Base-by-base conservation (phyloP, 2,888 invertebrate genomes). In the Tipula lateralis region DNA sequence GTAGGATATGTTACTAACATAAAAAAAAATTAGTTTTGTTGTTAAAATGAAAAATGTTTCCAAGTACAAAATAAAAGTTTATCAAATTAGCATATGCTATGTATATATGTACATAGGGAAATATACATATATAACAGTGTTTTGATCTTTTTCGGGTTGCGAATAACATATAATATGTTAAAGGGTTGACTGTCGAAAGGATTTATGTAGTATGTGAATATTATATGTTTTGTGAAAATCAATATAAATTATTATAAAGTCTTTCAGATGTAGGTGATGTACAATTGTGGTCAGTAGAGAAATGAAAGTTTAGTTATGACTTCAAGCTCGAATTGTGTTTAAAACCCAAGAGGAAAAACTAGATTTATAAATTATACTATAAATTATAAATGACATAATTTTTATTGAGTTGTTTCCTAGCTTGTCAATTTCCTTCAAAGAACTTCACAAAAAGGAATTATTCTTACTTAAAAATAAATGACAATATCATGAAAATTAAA, bases 21-120 rank as follows among this genome's bases (percentile, higher is more conserved):
- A 66, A 66, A 66, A 50, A 50, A n/a, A 66, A 66, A 24, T 66
- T 66, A 66, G 66, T 66, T 66, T 24, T 66, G 66, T 66, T 66
- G 1, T 66, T 66, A 66, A 39, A 44, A 66, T 66, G 24, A 66
- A 66, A 66, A 66, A 66, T 50, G 44, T 50, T 50, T 16, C 44
- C 19, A 24, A 66, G 24, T 9, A 24, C 24, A 66, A 66, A 24
- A 66, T 66, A 66, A 66, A 66, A 66, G 66, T 66, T 66, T 66
- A 66, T 66, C 24, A 66, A 24, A 66, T 66, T 66, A 66, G 66
- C 66, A 66, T 66, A 66, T 66, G 19, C 7, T 66, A 9, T 66
- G 24, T 66, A 9, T 66, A 7, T 50, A 12, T 24, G 9, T 2
- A n/a, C n/a, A n/a, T n/a, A 24, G 24, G 2, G 24, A 66, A 24